Percentiles rank a stretch among this genome's conserved stretches.
Conservation (phyloP, 2,797 vertebrate genomes). For the Gouania willdenowi region DNA sequence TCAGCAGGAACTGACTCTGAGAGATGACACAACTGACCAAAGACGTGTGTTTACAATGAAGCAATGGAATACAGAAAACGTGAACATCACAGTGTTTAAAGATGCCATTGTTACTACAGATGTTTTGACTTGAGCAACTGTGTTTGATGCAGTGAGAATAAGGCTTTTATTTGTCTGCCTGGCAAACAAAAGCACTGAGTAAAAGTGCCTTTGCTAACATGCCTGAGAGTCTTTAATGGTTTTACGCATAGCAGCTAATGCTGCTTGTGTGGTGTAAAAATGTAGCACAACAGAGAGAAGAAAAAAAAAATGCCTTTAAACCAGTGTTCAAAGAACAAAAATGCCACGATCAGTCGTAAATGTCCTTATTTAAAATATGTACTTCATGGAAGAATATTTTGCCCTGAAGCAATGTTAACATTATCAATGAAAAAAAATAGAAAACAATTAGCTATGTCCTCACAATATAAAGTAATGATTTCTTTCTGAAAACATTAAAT, state of each 20-base stretch:
- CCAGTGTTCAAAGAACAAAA: no score
- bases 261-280: neutral
- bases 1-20: constrained; percentile 50
- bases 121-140: neutral
- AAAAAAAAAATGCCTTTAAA: no score
- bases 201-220: constrained; percentile 6
- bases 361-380: no score
- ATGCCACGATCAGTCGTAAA: no score
- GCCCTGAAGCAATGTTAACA: no score
- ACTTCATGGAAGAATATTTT: no score
- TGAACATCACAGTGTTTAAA: neutral
- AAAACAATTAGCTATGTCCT: no score
- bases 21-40: constrained; percentile 37
- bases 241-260: neutral
- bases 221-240: constrained; percentile 3
- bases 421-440: no score
- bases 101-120: neutral
- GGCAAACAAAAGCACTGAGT: constrained; percentile 22
- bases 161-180: constrained; percentile 25
- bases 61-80: no score
- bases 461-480: no score
- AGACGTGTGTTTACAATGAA: constrained; percentile 1
- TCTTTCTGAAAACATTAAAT: no score
- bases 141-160: constrained; percentile 12
- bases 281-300: constrained; percentile 19